Evolutionary conservation across 2,113 vertebrate genomes (phyloP).

Genomic region (Tupaia tana): DNA sequence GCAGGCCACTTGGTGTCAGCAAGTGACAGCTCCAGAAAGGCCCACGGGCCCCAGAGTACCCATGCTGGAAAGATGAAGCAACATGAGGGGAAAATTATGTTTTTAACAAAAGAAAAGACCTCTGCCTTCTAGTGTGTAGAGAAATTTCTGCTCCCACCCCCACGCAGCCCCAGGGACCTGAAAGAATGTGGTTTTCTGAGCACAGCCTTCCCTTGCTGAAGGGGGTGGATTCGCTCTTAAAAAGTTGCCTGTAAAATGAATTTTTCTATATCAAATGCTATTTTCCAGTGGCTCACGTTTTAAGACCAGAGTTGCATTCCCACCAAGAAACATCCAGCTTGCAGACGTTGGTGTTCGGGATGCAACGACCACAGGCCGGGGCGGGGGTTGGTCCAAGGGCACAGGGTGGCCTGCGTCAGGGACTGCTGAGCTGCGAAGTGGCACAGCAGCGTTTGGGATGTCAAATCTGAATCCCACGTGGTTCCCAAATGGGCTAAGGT

Average conservation of each 20-base stretch:
- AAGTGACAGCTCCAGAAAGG: background rate
- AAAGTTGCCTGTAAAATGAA: constrained; percentile 46
- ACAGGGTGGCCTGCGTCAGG: accelerated
- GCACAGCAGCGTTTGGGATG: background rate
- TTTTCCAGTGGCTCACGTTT: constrained; percentile 30
- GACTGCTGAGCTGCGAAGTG: background rate
- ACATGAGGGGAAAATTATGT: background rate
- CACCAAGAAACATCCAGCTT: background rate
- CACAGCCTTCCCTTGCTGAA: constrained; percentile 13
- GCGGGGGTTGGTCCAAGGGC: background rate
- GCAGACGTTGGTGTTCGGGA: accelerated
- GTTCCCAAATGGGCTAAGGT: background rate
- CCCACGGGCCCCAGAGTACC: background rate
- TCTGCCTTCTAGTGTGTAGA: background rate
- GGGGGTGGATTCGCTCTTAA: constrained; percentile 10
- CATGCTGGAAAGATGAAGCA: background rate
- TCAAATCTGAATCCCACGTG: background rate
- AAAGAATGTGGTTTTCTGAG: constrained; percentile 64
- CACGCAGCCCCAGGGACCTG: constrained; percentile 46
- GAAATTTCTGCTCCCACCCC: constrained; percentile 12
- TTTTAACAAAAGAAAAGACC: constrained; percentile 39
- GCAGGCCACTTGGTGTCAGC: background rate
- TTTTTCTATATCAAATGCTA: background rate
- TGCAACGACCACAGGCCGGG: background rate
- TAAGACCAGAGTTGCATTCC: background rate